These are phyloP conservation scores for Enteromius anoplus DNA, from an alignment of 2,797 vertebrate genomes.

Conservation along the genomic window DNA sequence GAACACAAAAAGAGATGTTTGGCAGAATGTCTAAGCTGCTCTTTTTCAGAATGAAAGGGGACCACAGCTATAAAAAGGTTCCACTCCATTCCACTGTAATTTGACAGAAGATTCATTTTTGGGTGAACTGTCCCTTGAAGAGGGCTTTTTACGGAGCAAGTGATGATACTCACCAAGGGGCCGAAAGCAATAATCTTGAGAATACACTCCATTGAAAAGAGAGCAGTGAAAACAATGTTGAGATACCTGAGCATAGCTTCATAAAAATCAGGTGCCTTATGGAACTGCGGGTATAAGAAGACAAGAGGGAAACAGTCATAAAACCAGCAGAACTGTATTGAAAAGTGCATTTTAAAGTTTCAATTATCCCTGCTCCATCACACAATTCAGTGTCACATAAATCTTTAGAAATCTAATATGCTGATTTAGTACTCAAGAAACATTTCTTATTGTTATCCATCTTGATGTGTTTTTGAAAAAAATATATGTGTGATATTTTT, in stretches of 20 bases:
- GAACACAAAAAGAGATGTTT: neutral
- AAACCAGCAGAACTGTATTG: neutral
- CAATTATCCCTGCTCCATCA: neutral
- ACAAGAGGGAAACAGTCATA: neutral
- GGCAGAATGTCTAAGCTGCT: neutral
- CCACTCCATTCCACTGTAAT: neutral
- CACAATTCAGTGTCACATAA: neutral
- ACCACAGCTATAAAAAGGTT: neutral
- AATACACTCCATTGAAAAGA: slow-evolving; percentile 95
- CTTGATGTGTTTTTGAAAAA: neutral
- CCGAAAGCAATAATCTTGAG: slow-evolving; percentile 97
- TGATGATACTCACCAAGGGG: slow-evolving; percentile 83
- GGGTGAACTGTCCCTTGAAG: neutral
- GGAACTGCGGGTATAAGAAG: slow-evolving; percentile 79
- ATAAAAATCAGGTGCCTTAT: slow-evolving; percentile 86
- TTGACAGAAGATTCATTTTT: neutral
- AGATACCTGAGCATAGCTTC: slow-evolving; percentile 93
- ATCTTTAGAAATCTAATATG: neutral
- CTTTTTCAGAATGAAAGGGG: neutral
- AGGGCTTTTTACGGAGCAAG: neutral
- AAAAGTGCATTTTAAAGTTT: neutral
- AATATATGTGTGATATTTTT: neutral
- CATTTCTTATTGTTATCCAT: neutral
- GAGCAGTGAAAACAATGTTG: slow-evolving; percentile 94
- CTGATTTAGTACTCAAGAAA: neutral